Evolutionary conservation across 1,140 invertebrate genomes (phyloP), one percentile per base, ranked within the genome.

Genomic region (Delia radicum): DNA sequence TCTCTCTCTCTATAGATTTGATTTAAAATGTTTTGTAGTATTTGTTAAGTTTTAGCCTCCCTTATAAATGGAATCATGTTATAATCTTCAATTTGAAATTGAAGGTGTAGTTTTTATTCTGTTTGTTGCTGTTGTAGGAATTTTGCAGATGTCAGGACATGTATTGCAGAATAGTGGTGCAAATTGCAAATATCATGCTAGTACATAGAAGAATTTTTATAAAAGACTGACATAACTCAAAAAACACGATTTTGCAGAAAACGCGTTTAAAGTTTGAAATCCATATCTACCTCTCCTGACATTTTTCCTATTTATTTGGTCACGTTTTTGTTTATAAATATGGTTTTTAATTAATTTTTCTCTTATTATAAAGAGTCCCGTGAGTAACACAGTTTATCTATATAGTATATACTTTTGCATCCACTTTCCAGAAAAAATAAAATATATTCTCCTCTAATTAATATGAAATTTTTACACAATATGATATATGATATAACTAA

Each of bases 101-200:
- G 65, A 69, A 69, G 65, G 65, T 69, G 65, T 69, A 55, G 48
- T 69, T 37, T 31, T 31, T 29, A 28, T 31, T 13, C 26, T 65
- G 8, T 7, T 5, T 63, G 26, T 28, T 63, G 62, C 18, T 69
- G 8, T 33, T 69, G 31, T 69, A 21, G 65, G 65, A 33, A 69
- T 69, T 69, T 69, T 69, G 65, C 65, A 69, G 65, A 69, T 69
- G 65, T 69, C 65, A 69, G 65, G 29, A 33, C 65, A 69, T 33
- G 29, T 69, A 33, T 33, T 28, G 61, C n/a, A 37, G 5, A 33
- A 31, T 24, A 69, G 29, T 18, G 29, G 65, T 69, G 21, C 48
- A 55, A 55, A 55, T 55, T 55, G 48, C 48, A 55, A 55, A 55
- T 55, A 21, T 55, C 48, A 55, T 55, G 37, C 37, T 42, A 42